Percentiles rank a stretch among this genome's conserved stretches.
These are phyloP conservation scores for Sipunculus nudus DNA, from an alignment of 2,888 invertebrate genomes.

Conservation along the genomic window DNA sequence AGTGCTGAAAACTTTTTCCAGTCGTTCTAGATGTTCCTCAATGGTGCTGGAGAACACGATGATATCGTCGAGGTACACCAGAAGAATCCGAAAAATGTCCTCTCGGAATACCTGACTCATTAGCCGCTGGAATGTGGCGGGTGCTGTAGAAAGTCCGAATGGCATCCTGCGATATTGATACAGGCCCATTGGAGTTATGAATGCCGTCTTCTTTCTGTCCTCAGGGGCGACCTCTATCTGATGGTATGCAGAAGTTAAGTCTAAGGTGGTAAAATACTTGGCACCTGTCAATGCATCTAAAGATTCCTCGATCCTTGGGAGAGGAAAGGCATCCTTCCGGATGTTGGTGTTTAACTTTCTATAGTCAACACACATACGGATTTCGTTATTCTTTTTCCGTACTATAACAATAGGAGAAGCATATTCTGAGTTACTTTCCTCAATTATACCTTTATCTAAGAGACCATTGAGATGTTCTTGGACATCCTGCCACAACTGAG, in stretches of 20 bases:
- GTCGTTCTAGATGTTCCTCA: slow-evolving; percentile 30
- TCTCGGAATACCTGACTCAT: slow-evolving; percentile 38
- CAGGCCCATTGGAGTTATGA: slow-evolving; percentile 32
- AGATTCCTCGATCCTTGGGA: slow-evolving; percentile 45
- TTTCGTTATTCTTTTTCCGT: slow-evolving; percentile 30
- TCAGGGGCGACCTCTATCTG: slow-evolving; percentile 37
- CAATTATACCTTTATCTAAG: too few species aligned
- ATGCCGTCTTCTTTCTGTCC: slow-evolving; percentile 42
- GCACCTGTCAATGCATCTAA: slow-evolving; percentile 35
- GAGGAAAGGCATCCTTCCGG: slow-evolving; percentile 39
- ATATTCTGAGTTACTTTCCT: too few species aligned
- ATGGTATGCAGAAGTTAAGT: slow-evolving; percentile 43
- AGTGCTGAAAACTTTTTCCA: slow-evolving; percentile 33
- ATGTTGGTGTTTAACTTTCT: slow-evolving; percentile 41
- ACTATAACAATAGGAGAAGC: slow-evolving; percentile 42
- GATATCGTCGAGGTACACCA: slow-evolving; percentile 42
- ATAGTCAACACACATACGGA: slow-evolving; percentile 45
- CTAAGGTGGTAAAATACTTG: slow-evolving; percentile 35
- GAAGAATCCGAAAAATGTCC: slow-evolving; percentile 31
- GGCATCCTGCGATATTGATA: slow-evolving; percentile 38
- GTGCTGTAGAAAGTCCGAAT: slow-evolving; percentile 35
- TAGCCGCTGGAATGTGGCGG: slow-evolving; percentile 36
- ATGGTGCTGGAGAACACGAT: slow-evolving; percentile 33
- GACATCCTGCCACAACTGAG: too few species aligned
- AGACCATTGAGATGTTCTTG: too few species aligned